Evolutionary conservation across 2,888 invertebrate species (phyloP).

Genomic region (Lasioglossum leucozonium): DNA sequence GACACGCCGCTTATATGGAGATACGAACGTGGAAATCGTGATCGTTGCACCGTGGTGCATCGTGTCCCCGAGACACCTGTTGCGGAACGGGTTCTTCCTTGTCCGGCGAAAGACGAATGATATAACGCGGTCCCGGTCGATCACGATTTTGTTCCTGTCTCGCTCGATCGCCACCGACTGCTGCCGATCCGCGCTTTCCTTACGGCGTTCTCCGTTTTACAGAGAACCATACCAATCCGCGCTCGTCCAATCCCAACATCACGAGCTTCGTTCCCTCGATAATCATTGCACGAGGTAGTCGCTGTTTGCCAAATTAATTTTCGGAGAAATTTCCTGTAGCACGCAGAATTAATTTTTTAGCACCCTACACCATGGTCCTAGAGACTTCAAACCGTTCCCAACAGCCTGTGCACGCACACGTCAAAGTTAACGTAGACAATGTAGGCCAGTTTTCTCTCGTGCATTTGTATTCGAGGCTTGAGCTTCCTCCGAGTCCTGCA

Average conservation of each 20-base stretch:
- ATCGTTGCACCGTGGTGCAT: constrained; percentile 32
- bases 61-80: constrained; percentile 59
- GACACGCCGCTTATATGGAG: constrained; percentile 59
- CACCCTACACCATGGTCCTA: too few relatives aligned
- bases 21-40: constrained; percentile 61
- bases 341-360: too few relatives aligned
- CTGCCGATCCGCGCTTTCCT: not conserved
- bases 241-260: not conserved
- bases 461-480: not conserved
- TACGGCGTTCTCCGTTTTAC: not conserved
- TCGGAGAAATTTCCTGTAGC: too few relatives aligned
- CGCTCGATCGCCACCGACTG: not conserved
- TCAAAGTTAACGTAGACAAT: not conserved
- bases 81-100: constrained; percentile 55
- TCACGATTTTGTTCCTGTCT: constrained; percentile 22
- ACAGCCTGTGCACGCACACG: not conserved
- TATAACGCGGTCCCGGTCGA: constrained; percentile 31
- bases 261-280: not conserved
- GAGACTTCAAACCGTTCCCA: too few relatives aligned
- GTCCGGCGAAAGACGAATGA: constrained; percentile 42
- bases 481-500: not conserved
- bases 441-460: not conserved
- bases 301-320: not conserved
- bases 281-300: not conserved
- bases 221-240: not conserved